These are phyloP conservation scores for Apamea monoglypha DNA, from an alignment of 2,888 invertebrate genomes.

Conservation along the genomic window DNA sequence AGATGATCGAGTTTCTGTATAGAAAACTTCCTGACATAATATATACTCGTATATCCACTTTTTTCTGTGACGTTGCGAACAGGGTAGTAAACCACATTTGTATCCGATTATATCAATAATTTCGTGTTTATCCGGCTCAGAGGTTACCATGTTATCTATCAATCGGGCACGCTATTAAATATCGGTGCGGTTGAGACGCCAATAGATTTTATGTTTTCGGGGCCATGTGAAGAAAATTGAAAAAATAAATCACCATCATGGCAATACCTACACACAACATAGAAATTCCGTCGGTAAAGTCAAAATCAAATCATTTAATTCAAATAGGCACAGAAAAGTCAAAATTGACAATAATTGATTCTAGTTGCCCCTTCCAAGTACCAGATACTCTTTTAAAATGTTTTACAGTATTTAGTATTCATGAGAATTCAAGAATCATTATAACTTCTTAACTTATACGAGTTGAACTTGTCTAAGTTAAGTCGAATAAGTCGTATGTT, in stretches of 20 bases:
- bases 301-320: neutral
- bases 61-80: neutral
- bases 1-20: neutral
- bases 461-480: neutral
- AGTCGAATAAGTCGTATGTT: no score
- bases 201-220: conserved; percentile 22
- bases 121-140: conserved; percentile 32
- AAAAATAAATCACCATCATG: neutral
- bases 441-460: neutral
- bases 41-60: neutral
- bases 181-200: conserved; percentile 15
- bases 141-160: conserved; percentile 52
- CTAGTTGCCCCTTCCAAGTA: neutral
- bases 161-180: conserved; percentile 51
- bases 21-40: neutral
- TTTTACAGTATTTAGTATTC: neutral
- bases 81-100: conserved; percentile 24
- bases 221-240: neutral
- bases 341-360: neutral
- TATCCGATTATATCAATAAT: conserved; percentile 53
- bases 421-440: neutral
- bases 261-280: neutral
- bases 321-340: neutral
- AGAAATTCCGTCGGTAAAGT: neutral
- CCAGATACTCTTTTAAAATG: neutral